Evolutionary conservation across 2,888 invertebrate species (phyloP).

Genomic region (Hanleya hanleyi): DNA sequence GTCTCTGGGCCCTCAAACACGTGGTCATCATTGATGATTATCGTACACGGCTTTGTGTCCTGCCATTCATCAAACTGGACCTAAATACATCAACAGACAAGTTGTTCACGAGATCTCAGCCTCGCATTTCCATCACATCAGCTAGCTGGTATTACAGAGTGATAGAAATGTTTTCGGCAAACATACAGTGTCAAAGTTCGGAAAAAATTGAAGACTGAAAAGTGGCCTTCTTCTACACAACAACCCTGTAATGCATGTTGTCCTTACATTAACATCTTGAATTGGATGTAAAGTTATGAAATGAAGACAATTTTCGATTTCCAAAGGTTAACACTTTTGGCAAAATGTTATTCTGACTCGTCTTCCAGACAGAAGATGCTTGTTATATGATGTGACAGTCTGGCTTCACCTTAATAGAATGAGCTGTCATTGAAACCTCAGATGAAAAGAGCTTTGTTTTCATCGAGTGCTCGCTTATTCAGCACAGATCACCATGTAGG

Average conservation of each 20-base stretch:
- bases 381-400: too few species aligned
- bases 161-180: background rate
- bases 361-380: too few species aligned
- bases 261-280: background rate
- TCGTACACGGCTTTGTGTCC: slow-evolving; percentile 60
- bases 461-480: too few species aligned
- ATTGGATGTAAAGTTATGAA: too few species aligned
- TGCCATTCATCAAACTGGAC: slow-evolving; percentile 71
- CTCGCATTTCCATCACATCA: background rate
- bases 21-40: slow-evolving; percentile 68
- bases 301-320: too few species aligned
- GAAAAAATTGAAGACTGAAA: background rate
- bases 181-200: background rate
- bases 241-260: background rate
- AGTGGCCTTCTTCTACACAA: background rate
- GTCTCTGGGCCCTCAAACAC: slow-evolving; percentile 67
- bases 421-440: too few species aligned
- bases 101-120: background rate
- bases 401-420: too few species aligned
- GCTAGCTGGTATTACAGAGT: background rate
- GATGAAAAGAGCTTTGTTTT: too few species aligned
- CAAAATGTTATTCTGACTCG: too few species aligned
- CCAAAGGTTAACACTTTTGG: too few species aligned
- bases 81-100: slow-evolving; percentile 37
- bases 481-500: background rate